These are phyloP conservation scores for Babylonia areolata DNA, from an alignment of 1,140 invertebrate species.

Conservation along the genomic window DNA sequence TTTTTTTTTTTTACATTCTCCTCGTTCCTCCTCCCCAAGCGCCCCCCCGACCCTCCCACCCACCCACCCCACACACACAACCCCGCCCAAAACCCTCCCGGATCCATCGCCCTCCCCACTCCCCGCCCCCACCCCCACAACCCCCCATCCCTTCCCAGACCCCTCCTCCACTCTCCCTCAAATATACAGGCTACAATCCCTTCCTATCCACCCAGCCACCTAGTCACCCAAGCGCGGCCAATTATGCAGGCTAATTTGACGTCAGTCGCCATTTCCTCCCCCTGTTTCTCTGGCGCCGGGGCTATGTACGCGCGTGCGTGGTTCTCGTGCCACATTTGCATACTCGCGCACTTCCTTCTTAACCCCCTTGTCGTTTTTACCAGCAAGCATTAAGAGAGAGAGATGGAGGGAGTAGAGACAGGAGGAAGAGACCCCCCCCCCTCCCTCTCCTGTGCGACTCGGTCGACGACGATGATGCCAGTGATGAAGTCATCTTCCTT, in stretches of 20 bases:
- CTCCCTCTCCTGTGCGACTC: too few species aligned
- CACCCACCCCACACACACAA: too few species aligned
- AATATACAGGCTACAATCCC: too few species aligned
- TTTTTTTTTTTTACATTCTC: too few species aligned
- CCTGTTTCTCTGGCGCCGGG: neutral
- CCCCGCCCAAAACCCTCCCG: neutral
- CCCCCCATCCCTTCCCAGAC: neutral
- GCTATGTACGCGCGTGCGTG: conserved; percentile 15
- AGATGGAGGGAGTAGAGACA: too few species aligned
- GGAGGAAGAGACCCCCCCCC: neutral
- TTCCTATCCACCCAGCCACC: neutral
- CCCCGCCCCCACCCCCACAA: neutral
- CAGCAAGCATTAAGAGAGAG: too few species aligned
- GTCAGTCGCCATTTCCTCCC: conserved; percentile 29
- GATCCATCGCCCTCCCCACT: neutral
- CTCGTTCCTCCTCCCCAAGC: neutral
- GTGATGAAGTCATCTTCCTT: too few species aligned
- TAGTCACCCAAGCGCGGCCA: neutral
- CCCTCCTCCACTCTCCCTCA: neutral
- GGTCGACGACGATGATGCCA: too few species aligned
- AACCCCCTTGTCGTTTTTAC: conserved; percentile 11
- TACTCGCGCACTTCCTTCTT: conserved; percentile 34
- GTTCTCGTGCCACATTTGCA: conserved; percentile 34
- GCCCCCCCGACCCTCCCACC: too few species aligned
- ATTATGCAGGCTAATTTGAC: conserved; percentile 41